These are phyloP conservation scores for Lasiurus cinereus DNA, from an alignment of 2,113 vertebrate species.

Conservation along the genomic window DNA sequence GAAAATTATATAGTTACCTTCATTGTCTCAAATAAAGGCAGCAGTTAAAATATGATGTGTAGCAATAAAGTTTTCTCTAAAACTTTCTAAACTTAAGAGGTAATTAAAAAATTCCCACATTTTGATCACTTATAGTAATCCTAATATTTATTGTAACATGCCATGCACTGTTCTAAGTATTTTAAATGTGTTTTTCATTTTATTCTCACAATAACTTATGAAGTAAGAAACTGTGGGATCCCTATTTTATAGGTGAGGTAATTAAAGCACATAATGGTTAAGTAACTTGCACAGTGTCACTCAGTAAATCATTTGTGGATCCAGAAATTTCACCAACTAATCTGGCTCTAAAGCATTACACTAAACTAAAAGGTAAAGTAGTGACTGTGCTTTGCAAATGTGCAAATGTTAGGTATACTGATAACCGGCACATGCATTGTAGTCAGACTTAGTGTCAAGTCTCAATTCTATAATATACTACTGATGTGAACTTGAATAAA, in stretches of 20 bases:
- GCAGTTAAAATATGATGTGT: slow-evolving; percentile 26
- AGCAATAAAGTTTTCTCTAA: slow-evolving; percentile 30
- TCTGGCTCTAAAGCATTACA: slow-evolving; percentile 1
- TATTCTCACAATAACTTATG: background rate
- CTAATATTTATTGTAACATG: slow-evolving; percentile 22
- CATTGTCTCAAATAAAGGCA: slow-evolving; percentile 28
- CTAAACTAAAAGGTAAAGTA: background rate
- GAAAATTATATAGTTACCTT: slow-evolving; percentile 31
- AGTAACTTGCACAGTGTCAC: background rate
- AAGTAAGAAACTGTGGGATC: background rate
- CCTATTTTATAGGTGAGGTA: slow-evolving; percentile 46
- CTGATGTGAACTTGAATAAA: background rate
- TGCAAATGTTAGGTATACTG: background rate
- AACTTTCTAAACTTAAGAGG: slow-evolving; percentile 7
- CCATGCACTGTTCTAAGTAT: slow-evolving; percentile 11
- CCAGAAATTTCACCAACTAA: slow-evolving; percentile 10
- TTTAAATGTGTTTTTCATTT: slow-evolving; percentile 46
- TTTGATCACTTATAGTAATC: slow-evolving; percentile 14
- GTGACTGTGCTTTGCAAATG: background rate
- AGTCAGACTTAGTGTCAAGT: background rate
- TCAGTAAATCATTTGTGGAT: slow-evolving; percentile 8
- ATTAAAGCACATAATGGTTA: slow-evolving; percentile 48
- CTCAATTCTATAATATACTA: background rate
- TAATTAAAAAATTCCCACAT: slow-evolving; percentile 46
- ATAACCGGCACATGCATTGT: background rate